Evolutionary conservation across 1,140 invertebrate species (phyloP).

Genomic region (Drosophila seguyi): DNA sequence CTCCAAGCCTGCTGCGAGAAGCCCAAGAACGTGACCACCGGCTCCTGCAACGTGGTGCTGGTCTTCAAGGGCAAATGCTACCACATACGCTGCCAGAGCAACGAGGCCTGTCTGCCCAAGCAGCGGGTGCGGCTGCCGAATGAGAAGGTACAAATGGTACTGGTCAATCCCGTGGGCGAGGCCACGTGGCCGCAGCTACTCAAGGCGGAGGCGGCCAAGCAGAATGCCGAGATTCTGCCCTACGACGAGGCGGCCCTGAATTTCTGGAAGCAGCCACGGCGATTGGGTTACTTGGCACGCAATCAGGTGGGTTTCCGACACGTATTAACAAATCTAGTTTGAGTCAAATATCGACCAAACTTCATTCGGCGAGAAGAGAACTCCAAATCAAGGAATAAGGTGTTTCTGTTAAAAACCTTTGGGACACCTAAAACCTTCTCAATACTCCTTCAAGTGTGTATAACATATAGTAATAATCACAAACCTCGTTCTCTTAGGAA

Average conservation of each 20-base stretch:
- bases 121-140: slow-evolving; percentile 86
- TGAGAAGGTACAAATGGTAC: slow-evolving; percentile 90
- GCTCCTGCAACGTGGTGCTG: slow-evolving; percentile 91
- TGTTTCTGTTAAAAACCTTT: too few species aligned
- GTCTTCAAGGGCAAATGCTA: slow-evolving; percentile 91
- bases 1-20: slow-evolving; percentile 90
- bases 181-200: slow-evolving; percentile 87
- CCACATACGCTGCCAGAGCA: slow-evolving; percentile 90
- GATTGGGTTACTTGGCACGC: slow-evolving; percentile 48
- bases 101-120: slow-evolving; percentile 90
- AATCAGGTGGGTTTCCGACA: slow-evolving; percentile 45
- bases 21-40: slow-evolving; percentile 77
- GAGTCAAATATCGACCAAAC: slow-evolving; percentile 7
- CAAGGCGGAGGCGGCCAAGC: slow-evolving; percentile 64
- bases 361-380: not conserved
- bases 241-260: slow-evolving; percentile 65
- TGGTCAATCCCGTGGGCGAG: slow-evolving; percentile 89
- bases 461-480: not conserved
- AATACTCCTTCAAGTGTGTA: not conserved
- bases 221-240: slow-evolving; percentile 51
- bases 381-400: too few species aligned
- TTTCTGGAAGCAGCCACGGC: slow-evolving; percentile 78
- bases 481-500: slow-evolving; percentile 33
- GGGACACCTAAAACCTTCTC: not conserved
- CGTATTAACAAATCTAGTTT: not conserved